Conservation (phyloP, 2,888 invertebrate genomes). For the Entomobrya proxima region DNA sequence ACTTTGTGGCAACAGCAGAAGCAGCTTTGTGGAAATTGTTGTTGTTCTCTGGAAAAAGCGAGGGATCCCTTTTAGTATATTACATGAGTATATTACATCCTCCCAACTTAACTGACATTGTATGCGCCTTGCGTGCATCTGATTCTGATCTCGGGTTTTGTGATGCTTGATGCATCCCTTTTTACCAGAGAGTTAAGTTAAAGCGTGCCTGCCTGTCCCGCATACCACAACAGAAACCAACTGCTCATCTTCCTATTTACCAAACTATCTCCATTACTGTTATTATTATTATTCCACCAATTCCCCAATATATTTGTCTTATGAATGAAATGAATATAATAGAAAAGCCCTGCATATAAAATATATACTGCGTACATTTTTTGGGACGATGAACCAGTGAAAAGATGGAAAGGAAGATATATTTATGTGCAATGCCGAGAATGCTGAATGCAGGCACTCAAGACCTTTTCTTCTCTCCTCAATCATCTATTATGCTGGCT, state of each 20-base stretch:
- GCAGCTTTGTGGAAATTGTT: background rate
- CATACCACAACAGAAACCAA: constrained; percentile 61
- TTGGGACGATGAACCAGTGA: background rate
- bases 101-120: background rate
- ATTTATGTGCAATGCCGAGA: background rate
- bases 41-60: constrained; percentile 55
- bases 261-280: background rate
- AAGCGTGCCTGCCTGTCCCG: constrained; percentile 46
- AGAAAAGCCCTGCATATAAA: background rate
- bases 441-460: background rate
- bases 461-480: too few relatives aligned
- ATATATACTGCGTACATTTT: background rate
- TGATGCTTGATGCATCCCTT: constrained; percentile 43
- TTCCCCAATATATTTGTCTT: constrained; percentile 7
- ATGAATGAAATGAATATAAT: constrained; percentile 34
- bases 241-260: constrained; percentile 59
- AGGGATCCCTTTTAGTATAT: constrained; percentile 48
- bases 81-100: background rate
- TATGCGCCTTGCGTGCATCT: constrained; percentile 34
- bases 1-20: too few relatives aligned
- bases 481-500: constrained; percentile 3
- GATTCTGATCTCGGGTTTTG: background rate
- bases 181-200: background rate
- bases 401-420: background rate
- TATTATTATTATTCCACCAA: background rate